phyloP scores from a whole-genome alignment of 2,888 invertebrate species.

The Peribatodes rhomboidaria region DNA sequence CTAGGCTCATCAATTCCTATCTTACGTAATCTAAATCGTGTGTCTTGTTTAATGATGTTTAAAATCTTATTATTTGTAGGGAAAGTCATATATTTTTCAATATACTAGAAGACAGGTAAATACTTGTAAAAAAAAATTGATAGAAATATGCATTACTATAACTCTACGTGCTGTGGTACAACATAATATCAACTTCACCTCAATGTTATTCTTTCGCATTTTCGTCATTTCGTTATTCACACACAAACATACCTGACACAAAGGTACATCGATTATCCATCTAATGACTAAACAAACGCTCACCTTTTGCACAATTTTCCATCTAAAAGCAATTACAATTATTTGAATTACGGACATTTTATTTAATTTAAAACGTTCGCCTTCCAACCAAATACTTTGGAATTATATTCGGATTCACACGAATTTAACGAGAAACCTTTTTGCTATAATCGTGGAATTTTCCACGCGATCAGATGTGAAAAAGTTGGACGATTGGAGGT shows the following conservation, averaged over 20 bases:
- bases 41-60: too few species aligned
- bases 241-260: background rate
- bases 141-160: too few species aligned
- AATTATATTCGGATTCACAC: conserved; percentile 55
- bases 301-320: conserved; percentile 15
- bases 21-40: too few species aligned
- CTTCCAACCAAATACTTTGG: conserved; percentile 42
- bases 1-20: too few species aligned
- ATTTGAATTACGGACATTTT: conserved; percentile 44
- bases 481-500: conserved; percentile 60
- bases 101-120: too few species aligned
- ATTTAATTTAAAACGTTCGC: conserved; percentile 45
- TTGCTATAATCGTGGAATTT: conserved; percentile 64
- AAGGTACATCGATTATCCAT: background rate
- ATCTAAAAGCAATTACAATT: conserved; percentile 44
- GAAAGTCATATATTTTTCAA: too few species aligned
- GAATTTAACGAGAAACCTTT: conserved; percentile 60
- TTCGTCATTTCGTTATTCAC: background rate
- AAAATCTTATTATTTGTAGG: too few species aligned
- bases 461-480: conserved; percentile 57
- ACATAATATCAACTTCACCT: too few species aligned
- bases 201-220: too few species aligned
- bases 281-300: background rate
- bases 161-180: too few species aligned
- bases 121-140: too few species aligned